phyloP scores from a whole-genome alignment of 2,888 invertebrate species.

The Melanchra persicariae region DNA sequence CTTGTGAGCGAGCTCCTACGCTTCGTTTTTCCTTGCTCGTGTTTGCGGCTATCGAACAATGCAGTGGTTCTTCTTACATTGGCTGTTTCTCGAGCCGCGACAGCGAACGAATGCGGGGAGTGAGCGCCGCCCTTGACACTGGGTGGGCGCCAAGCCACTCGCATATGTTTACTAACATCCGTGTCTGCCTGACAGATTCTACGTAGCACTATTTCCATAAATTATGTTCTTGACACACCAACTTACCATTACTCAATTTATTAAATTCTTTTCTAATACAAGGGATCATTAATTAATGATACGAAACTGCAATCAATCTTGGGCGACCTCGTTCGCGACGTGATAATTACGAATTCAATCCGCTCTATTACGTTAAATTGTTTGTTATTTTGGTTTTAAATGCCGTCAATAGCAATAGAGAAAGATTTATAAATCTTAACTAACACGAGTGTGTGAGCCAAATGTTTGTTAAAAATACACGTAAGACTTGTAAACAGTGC shows the following conservation, averaged over 20 bases:
- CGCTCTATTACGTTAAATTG: conserved; percentile 11
- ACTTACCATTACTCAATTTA: conserved; percentile 30
- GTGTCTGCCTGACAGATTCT: conserved; percentile 50
- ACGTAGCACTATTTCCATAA: conserved; percentile 36
- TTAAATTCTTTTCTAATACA: conserved; percentile 38
- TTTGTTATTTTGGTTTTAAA: conserved; percentile 10
- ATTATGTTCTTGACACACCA: conserved; percentile 39
- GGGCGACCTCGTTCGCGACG: conserved; percentile 28
- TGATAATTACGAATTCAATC: conserved; percentile 43
- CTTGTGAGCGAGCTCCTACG: conserved; percentile 66
- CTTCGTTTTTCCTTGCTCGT: conserved; percentile 56
- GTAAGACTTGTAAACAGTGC: conserved; percentile 23
- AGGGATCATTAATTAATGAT: conserved; percentile 42
- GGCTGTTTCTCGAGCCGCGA: conserved; percentile 60
- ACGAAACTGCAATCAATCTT: conserved; percentile 44
- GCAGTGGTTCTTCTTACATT: conserved; percentile 70
- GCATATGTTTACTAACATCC: conserved; percentile 79
- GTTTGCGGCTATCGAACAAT: conserved; percentile 63
- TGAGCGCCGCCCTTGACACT: conserved; percentile 85
- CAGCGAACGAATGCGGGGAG: conserved; percentile 67
- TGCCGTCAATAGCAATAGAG: background rate
- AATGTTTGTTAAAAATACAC: conserved; percentile 41
- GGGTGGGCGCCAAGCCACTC: conserved; percentile 73
- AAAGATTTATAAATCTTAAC: conserved; percentile 22
- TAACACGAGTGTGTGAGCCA: conserved; percentile 25